Base-by-base conservation (phyloP, 2,113 vertebrate species). In the Nerophis ophidion region DNA sequence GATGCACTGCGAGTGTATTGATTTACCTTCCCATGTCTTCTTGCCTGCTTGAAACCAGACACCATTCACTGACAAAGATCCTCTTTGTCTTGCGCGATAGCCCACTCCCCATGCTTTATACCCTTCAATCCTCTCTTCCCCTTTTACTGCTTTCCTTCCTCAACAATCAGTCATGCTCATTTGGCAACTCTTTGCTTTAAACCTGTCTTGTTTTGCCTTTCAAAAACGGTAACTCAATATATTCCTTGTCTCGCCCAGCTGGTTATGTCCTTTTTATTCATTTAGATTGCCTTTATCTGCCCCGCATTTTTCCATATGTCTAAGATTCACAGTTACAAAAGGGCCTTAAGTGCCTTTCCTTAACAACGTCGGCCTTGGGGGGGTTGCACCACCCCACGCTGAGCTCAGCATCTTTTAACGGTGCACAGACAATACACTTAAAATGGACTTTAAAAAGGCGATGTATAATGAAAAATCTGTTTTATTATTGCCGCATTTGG, bases 31-130 rank as follows among this genome's bases (percentile, higher is more conserved):
- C 57, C 11, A 47, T 53, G 19, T 52, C 48, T 62, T 60, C 53
- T 63, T 15, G 10, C 40, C 52, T 50, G 45, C 65, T 55, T 1
- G 74, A 81, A 83, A 84, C 77, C 76, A 85, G 82, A 87, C 74
- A 80, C 84, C 67, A 15, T 64, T 60, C 67, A 71, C 63, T 74
- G 75, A 88, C 81, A 81, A 74, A 86, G 76, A 84, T 80, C 68
- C 53, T 71, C 81, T 87, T 89, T 88, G 84, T 89, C 57, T 54
- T 52, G 52, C 51, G 74, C 66, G 74, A 76, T 82, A 48, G 44
- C 53, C 44, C 57, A 75, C 58, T 66, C 73, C 63, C 51, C 45
- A 57, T 60, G 58, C 66, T 54, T 67, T 58, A 11, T 63, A 44
- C 68, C 60, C 50, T 48, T 67, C 61, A 68, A 19, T 51, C 57